Evolutionary conservation across 2,113 vertebrate species (phyloP).

Genomic region (Ia io): DNA sequence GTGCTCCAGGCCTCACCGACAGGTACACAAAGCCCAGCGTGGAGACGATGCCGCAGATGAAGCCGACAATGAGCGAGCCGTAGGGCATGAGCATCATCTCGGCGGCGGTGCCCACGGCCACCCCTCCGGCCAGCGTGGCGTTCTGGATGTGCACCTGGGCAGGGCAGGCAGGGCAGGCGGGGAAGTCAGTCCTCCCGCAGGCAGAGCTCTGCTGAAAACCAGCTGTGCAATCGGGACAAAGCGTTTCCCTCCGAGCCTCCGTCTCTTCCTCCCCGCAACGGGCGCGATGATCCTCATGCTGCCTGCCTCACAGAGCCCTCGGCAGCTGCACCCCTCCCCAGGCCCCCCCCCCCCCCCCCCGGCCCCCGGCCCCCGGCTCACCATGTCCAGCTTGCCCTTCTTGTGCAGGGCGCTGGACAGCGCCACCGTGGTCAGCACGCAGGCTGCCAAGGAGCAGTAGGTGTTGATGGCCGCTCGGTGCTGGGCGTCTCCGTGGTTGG

Average conservation of each 20-base stretch:
- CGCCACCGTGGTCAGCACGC: conserved; percentile 90
- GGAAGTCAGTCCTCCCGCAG: not conserved
- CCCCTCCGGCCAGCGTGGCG: conserved; percentile 91
- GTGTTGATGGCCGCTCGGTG: conserved; percentile 95
- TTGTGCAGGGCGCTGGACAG: conserved; percentile 92
- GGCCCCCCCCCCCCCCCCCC: not conserved
- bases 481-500: conserved; percentile 91
- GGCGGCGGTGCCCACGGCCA: conserved; percentile 92
- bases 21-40: conserved; percentile 91
- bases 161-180: not conserved
- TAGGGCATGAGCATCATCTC: conserved; percentile 96
- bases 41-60: conserved; percentile 90
- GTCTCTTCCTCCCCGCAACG: not conserved
- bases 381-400: conserved; percentile 96
- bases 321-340: accelerated
- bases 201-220: not conserved
- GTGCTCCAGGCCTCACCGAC: conserved; percentile 84
- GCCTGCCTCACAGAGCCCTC: not conserved
- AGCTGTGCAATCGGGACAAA: not conserved
- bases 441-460: conserved; percentile 89
- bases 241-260: not conserved
- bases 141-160: conserved; percentile 97
- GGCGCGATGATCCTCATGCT: accelerated
- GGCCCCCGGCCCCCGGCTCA: conserved; percentile 65
- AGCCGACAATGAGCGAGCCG: conserved; percentile 92